Evolutionary conservation across 2,797 vertebrate species (phyloP).

Genomic region (Amazona finschi): DNA sequence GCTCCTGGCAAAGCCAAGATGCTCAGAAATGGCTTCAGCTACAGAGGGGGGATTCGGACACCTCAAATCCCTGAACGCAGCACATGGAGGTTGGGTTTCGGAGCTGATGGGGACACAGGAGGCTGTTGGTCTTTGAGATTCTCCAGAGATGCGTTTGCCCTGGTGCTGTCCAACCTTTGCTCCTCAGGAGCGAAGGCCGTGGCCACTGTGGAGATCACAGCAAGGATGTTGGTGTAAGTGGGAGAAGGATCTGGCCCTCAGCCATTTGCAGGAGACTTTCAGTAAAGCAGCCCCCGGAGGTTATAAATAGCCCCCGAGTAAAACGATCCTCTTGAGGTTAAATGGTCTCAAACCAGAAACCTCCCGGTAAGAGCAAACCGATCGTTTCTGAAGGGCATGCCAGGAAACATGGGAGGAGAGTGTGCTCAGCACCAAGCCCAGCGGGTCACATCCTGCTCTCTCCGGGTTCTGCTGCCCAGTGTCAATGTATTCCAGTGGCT

Average conservation of each 20-base stretch:
- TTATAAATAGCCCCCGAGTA: slow-evolving; percentile 57
- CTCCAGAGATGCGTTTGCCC: neutral
- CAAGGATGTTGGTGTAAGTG: neutral
- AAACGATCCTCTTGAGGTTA: slow-evolving; percentile 49
- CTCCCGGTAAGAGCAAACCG: neutral
- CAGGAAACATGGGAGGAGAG: neutral
- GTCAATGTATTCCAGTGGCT: neutral
- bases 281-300: slow-evolving; percentile 27
- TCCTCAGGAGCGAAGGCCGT: fast-evolving
- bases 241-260: neutral
- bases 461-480: neutral
- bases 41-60: neutral
- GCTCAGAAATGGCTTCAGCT: neutral
- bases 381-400: slow-evolving; percentile 27
- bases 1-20: neutral
- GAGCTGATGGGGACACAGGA: neutral
- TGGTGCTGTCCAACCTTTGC: neutral
- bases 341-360: slow-evolving; percentile 54
- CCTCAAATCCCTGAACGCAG: fast-evolving
- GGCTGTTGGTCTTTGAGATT: neutral
- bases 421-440: fast-evolving
- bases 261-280: slow-evolving; percentile 14
- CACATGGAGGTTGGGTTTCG: fast-evolving
- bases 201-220: neutral
- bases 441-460: neutral